phyloP scores from a whole-genome alignment of 1,140 invertebrate species.

The Plectus sambesii region DNA sequence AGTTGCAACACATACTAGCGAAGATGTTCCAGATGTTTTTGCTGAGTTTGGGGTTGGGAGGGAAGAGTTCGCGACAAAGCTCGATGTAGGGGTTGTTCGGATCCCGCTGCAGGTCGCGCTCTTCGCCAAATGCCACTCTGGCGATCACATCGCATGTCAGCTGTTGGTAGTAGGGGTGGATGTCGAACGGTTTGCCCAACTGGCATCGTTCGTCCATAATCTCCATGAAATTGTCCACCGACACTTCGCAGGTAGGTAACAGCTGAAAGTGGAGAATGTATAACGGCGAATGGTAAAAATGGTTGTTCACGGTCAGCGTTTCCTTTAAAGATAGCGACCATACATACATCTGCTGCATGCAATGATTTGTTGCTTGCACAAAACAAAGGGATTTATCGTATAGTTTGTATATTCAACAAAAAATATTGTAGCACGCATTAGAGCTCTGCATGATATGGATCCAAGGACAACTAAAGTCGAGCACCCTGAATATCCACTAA shows the following conservation, averaged over 20 bases:
- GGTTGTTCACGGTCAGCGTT: too few relatives aligned
- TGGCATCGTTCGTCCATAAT: conserved; percentile 11
- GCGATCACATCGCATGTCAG: conserved; percentile 19
- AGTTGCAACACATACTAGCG: too few relatives aligned
- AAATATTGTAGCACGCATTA: too few relatives aligned
- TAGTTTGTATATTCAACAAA: too few relatives aligned
- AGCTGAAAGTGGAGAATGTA: conserved; percentile 7
- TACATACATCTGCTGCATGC: too few relatives aligned
- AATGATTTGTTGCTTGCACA: too few relatives aligned
- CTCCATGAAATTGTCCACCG: conserved; percentile 14
- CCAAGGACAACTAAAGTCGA: too few relatives aligned
- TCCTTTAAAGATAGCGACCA: too few relatives aligned
- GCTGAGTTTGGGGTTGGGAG: conserved; percentile 7
- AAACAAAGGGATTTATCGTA: too few relatives aligned
- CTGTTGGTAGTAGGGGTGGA: conserved; percentile 12
- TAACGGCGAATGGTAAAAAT: too few relatives aligned
- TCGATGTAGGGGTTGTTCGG: conserved; percentile 10
- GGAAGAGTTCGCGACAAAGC: conserved; percentile 13
- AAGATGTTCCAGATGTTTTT: conserved; percentile 4
- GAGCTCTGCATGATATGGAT: too few relatives aligned
- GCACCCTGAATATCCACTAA: too few relatives aligned
- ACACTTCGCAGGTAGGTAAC: background rate
- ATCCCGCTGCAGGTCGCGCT: conserved; percentile 1
- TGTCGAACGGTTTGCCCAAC: conserved; percentile 14
- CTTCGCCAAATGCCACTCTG: conserved; percentile 14